Base-by-base conservation (phyloP, 2,113 vertebrate genomes). In the Rhea americana region DNA sequence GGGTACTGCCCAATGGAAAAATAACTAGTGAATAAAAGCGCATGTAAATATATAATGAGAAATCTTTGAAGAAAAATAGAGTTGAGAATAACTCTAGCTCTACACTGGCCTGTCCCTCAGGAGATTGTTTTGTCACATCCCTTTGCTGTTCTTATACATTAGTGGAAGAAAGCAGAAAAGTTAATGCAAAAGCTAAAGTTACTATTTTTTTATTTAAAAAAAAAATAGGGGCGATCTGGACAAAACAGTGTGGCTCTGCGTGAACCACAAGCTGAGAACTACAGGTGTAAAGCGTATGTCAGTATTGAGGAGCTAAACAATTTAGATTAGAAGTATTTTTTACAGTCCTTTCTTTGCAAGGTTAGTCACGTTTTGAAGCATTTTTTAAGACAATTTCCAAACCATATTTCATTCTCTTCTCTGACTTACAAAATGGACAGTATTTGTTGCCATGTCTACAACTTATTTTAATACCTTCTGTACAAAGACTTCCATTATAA, bases 401-500 rank as follows among this genome's bases (percentile, higher is more conserved):
- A 73, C 22, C 0, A 1, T 37, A 50, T 79, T 89, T 92, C 25
- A 45, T 85, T 87, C 14, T 77, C 9, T 28, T 66, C 32, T 56
- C 55, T 73, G 45, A 51, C 73, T 92, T 83, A 67, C 24, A 45
- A 67, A 89, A 85, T 22, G 6, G n/a, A 56, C 85, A 19, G 3
- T 11, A 43, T 68, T 89, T 92, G 45, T 92, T 92, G 26, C 55
- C 56, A 68, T 78, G 72, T 86, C 65, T 87, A 65, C 61, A 41
- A 21, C 59, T 82, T 82, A 35, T 59, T 85, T 88, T 87, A 94
- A 56, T 85, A 25, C 4, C 25, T 92, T 71, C 50, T 67, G 7
- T 75, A 90, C n/a, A 58, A 87, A 86, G 50, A 80, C n/a, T 63
- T 74, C 30, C 51, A 63, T 93, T 91, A 63, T 71, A 95, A 92